These are phyloP conservation scores for Sphenopsis melanotis DNA, from an alignment of 2,797 vertebrate genomes.

Conservation along the genomic window DNA sequence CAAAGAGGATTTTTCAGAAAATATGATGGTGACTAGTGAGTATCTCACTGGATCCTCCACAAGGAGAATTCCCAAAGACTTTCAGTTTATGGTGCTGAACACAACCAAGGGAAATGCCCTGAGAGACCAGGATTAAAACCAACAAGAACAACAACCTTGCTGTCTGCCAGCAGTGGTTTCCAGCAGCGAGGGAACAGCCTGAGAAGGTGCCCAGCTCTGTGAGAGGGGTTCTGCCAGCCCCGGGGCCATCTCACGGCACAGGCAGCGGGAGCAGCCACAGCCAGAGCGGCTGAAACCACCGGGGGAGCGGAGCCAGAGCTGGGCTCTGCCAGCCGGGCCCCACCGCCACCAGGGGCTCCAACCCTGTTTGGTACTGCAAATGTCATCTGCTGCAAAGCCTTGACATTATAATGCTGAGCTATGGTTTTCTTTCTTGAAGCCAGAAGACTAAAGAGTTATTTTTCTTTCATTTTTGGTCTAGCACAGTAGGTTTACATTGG, in stretches of 20 bases:
- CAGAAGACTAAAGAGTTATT: neutral
- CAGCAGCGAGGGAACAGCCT: neutral
- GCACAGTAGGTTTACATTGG: neutral
- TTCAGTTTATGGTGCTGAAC: neutral
- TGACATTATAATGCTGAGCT: fast-evolving
- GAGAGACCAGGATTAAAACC: neutral
- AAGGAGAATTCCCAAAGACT: neutral
- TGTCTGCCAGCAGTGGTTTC: neutral
- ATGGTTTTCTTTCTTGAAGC: neutral
- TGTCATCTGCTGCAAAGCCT: neutral
- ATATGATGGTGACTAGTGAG: neutral
- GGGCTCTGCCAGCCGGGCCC: no score
- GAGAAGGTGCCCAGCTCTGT: neutral
- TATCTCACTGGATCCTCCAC: neutral
- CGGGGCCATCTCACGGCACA: neutral
- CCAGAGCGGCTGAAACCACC: no score
- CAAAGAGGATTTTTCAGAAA: no score
- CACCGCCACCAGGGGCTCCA: no score
- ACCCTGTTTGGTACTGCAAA: no score
- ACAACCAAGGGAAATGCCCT: neutral
- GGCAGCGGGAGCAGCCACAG: no score
- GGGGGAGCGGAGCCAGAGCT: no score
- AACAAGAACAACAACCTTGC: neutral
- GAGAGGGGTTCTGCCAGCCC: neutral
- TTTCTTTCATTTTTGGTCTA: neutral